phyloP scores from a whole-genome alignment of 2,888 invertebrate species.

The Rotaria sp. region DNA sequence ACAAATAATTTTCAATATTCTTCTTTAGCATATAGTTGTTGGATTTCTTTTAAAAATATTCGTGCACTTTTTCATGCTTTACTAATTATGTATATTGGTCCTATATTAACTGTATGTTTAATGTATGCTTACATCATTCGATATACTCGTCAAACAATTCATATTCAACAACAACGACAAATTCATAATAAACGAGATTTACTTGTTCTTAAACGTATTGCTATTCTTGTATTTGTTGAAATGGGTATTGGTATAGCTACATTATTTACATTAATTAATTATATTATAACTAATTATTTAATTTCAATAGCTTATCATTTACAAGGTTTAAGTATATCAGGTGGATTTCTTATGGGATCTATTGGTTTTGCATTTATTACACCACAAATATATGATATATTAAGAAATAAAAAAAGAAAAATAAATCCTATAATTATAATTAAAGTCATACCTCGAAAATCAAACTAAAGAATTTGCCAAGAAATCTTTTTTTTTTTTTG shows the following conservation, averaged over 20 bases:
- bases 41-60: not conserved
- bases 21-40: not conserved
- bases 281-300: not conserved
- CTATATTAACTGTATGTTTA: not conserved
- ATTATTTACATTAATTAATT: not conserved
- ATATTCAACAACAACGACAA: not conserved
- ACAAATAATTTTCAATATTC: not conserved
- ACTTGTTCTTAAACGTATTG: not conserved
- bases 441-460: no score
- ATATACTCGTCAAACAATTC: not conserved
- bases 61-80: not conserved
- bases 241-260: not conserved
- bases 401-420: not conserved
- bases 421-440: no score
- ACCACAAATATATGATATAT: not conserved
- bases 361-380: not conserved
- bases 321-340: not conserved
- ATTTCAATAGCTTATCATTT: not conserved
- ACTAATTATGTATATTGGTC: not conserved
- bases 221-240: not conserved
- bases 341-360: not conserved
- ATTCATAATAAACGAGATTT: not conserved
- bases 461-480: no score
- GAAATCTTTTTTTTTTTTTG: no score
- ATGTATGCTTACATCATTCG: not conserved